phyloP scores from a whole-genome alignment of 2,888 invertebrate species.

The Plagodis pulveraria region DNA sequence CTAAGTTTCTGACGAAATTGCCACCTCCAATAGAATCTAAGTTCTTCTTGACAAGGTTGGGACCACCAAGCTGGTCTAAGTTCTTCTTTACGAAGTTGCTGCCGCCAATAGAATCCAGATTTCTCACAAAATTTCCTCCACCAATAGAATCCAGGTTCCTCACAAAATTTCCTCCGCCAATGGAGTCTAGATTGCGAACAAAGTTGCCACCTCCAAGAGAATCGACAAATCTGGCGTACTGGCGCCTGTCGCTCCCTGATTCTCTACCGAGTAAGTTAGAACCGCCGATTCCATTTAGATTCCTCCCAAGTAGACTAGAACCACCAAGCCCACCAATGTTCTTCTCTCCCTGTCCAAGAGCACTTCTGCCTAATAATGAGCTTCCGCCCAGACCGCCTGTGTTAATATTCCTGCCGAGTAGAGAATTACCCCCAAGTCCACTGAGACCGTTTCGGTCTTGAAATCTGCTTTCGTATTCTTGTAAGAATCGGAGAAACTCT shows the following conservation, averaged over 20 bases:
- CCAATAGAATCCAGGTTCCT: conserved; percentile 71
- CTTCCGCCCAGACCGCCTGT: conserved; percentile 45
- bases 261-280: conserved; percentile 52
- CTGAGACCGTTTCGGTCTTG: conserved; percentile 48
- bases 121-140: conserved; percentile 74
- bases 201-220: conserved; percentile 71
- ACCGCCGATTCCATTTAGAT: conserved; percentile 53
- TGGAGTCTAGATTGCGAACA: conserved; percentile 68
- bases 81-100: conserved; percentile 74
- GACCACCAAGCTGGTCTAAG: conserved; percentile 72
- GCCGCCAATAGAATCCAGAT: conserved; percentile 70
- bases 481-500: conserved; percentile 63
- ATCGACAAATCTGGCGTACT: conserved; percentile 56
- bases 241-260: conserved; percentile 43
- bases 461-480: conserved; percentile 56
- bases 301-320: conserved; percentile 48
- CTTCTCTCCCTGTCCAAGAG: conserved; percentile 47
- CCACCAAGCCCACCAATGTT: conserved; percentile 47
- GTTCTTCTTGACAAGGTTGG: conserved; percentile 72
- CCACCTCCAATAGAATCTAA: conserved; percentile 73
- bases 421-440: conserved; percentile 43
- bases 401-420: conserved; percentile 49
- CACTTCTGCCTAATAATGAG: conserved; percentile 46
- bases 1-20: conserved; percentile 70
- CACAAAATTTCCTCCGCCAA: conserved; percentile 75